Evolutionary conservation across 2,113 vertebrate species (phyloP).

Genomic region (Micromys minutus): DNA sequence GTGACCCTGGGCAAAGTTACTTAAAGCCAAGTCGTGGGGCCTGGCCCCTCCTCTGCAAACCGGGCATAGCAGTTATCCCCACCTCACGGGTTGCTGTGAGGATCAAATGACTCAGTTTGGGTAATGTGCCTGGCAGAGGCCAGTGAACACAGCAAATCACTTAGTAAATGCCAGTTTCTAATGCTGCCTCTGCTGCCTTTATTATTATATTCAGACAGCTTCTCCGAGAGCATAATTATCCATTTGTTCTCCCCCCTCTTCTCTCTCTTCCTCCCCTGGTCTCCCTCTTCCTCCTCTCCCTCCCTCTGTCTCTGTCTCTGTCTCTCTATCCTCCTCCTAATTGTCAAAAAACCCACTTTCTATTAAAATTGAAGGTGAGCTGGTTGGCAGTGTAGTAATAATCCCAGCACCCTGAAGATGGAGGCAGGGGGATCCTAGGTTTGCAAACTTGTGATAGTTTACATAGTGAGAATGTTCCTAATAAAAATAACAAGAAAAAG

Average conservation of each 20-base stretch:
- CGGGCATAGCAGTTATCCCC: background rate
- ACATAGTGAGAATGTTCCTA: background rate
- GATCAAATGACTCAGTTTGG: slow-evolving; percentile 30
- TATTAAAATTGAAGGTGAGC: background rate
- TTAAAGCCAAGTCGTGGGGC: slow-evolving; percentile 15
- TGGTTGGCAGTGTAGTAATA: background rate
- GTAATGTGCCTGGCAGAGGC: slow-evolving; percentile 1
- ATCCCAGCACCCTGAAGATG: background rate
- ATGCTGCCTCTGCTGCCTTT: background rate
- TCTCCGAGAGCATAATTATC: background rate
- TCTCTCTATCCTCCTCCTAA: background rate
- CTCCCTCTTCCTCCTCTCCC: background rate
- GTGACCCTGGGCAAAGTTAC: slow-evolving; percentile 38
- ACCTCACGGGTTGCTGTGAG: background rate
- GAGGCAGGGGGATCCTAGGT: background rate
- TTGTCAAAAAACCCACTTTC: background rate
- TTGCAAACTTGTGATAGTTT: background rate
- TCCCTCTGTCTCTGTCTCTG: background rate
- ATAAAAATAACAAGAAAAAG: background rate
- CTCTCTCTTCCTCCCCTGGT: background rate
- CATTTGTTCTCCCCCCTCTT: background rate
- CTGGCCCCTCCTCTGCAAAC: slow-evolving; percentile 28
- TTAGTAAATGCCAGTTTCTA: slow-evolving; percentile 30
- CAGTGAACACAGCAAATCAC: background rate
- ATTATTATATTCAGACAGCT: background rate